Evolutionary conservation across 1,140 invertebrate genomes (phyloP), one percentile per base, ranked within the genome.

Genomic region (Spodoptera frugiperda): DNA sequence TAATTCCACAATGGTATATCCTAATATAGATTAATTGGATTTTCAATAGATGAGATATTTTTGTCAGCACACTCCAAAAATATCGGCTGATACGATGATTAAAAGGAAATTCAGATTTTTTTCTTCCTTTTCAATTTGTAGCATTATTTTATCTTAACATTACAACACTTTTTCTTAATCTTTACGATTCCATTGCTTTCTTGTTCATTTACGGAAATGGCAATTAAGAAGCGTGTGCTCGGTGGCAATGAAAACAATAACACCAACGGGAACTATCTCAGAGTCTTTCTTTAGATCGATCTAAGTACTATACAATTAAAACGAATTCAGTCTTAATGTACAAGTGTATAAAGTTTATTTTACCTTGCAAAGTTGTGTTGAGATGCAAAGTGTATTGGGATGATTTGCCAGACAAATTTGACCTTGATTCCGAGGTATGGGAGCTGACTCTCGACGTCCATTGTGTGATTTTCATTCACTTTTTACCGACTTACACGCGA

Each of bases 171-270:
- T 54, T 73, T 61, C 19, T 49, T 30, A 49, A 48, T 25, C 19
- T 73, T 33, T 39, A 39, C 33, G 17, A 82, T 84, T 90, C 85
- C 33, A 86, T 55, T 67, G 51, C 54, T 80, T 81, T 73, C 30
- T 70, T 88, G 80, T 87, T 77, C 63, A 77, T 83, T 85, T 84
- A 61, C 89, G 90, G 90, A 89, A 89, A 86, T 84, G 86, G 81
- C 84, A 86, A 88, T 93, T 91, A 93, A 89, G 84, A 86, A 88
- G 71, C 74, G 82, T 91, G 85, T 85, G 85, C 82, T 81, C 79
- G 63, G 81, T 87, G 85, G 84, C 86, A 89, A 85, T 87, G 84
- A 87, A 89, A 89, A 91, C 91, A 93, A 91, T 91, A 86, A 86
- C 76, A 82, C 44, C 85, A 83, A 83, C 83, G 86, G 84, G 88